Evolutionary conservation across 2,888 invertebrate species (phyloP).

Genomic region (Amblyjoppa fuscipennis): DNA sequence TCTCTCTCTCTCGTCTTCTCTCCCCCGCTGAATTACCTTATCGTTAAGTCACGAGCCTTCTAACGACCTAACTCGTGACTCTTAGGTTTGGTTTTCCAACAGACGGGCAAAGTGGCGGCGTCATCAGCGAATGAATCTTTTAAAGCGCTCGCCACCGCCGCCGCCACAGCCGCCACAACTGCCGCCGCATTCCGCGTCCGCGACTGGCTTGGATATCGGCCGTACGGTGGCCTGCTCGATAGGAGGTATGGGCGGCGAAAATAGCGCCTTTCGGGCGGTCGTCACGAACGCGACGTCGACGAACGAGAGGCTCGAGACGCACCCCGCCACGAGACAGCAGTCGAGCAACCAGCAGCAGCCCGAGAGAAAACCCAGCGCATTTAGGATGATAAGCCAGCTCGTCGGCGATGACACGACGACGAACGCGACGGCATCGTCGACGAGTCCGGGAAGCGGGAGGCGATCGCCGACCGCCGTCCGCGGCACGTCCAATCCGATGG

Average conservation of each 20-base stretch:
- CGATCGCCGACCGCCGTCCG: constrained; percentile 42
- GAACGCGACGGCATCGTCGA: constrained; percentile 75
- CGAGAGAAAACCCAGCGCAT: constrained; percentile 82
- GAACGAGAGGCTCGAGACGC: constrained; percentile 65
- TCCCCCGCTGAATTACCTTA: constrained; percentile 66
- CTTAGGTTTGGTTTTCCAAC: constrained; percentile 99
- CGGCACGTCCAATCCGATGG: constrained; percentile 69
- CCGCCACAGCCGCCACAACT: constrained; percentile 82
- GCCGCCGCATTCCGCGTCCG: constrained; percentile 82
- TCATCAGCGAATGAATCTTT: constrained; percentile 97
- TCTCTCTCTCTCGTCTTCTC: constrained; percentile 10
- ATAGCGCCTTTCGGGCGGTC: constrained; percentile 94
- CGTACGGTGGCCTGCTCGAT: constrained; percentile 80
- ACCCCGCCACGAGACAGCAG: constrained; percentile 50
- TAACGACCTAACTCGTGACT: constrained; percentile 89
- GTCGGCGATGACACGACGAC: constrained; percentile 79
- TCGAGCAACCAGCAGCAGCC: constrained; percentile 60
- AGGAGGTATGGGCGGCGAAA: constrained; percentile 94
- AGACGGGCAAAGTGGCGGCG: constrained; percentile 99
- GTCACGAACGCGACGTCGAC: constrained; percentile 80
- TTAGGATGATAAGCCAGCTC: constrained; percentile 83
- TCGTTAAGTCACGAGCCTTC: constrained; percentile 84
- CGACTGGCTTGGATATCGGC: constrained; percentile 79
- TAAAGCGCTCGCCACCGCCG: constrained; percentile 92
- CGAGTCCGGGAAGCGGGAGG: constrained; percentile 63